phyloP scores from a whole-genome alignment of 2,797 vertebrate species.

The Danionella dracula region DNA sequence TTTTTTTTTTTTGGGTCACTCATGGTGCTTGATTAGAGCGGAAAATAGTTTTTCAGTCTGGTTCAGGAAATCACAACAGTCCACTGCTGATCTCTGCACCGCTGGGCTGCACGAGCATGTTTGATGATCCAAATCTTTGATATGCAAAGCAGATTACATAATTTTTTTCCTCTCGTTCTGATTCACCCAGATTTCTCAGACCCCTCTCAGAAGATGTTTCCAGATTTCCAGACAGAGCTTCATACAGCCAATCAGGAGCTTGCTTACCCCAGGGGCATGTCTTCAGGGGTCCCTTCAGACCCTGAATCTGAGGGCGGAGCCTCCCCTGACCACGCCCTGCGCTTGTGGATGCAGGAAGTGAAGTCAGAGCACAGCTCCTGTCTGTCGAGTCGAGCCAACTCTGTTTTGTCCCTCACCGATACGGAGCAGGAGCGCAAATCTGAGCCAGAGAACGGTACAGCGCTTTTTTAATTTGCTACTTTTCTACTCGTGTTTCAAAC shows the following conservation, averaged over 20 bases:
- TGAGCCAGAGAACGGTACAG: constrained; percentile 92
- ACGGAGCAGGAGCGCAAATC: constrained; percentile 97
- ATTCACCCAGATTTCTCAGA: constrained; percentile 14
- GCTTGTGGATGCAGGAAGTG: constrained; percentile 93
- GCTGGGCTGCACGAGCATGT: neutral
- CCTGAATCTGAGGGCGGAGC: constrained; percentile 86
- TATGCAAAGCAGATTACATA: neutral
- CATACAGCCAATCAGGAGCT: constrained; percentile 51
- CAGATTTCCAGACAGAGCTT: constrained; percentile 42
- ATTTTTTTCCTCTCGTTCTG: neutral
- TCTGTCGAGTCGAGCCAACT: constrained; percentile 93
- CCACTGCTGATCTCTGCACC: neutral
- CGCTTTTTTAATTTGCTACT: neutral
- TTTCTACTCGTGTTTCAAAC: too few relatives aligned
- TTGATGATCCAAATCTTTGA: neutral
- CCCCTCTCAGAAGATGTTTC: constrained; percentile 9
- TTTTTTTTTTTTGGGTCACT: neutral
- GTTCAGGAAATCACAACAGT: constrained; percentile 3
- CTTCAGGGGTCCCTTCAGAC: constrained; percentile 85
- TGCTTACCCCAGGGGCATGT: constrained; percentile 71
- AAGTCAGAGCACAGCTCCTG: constrained; percentile 95
- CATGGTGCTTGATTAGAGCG: neutral
- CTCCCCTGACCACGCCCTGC: constrained; percentile 84
- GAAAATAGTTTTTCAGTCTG: constrained; percentile 12
- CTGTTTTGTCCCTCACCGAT: constrained; percentile 91